Conservation (phyloP, 2,888 invertebrate genomes). For the Drosophila robusta region DNA sequence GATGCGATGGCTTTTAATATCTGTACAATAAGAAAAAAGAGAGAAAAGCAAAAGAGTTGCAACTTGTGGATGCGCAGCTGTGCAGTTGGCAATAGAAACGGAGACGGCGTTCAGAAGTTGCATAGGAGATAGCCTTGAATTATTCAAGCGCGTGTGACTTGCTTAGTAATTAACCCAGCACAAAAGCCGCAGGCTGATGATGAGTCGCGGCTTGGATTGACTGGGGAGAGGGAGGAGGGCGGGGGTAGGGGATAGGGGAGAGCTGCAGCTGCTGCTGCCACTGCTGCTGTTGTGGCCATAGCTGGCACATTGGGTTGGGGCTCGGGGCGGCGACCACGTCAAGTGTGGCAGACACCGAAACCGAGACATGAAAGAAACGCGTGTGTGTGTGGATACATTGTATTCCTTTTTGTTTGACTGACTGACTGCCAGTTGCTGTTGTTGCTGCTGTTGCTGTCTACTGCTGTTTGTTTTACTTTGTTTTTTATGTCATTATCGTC, state of each 20-base stretch:
- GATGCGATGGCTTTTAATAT: conserved; percentile 22
- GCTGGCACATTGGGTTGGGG: conserved; percentile 6
- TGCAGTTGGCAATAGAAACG: conserved; percentile 58
- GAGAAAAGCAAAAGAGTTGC: conserved; percentile 10
- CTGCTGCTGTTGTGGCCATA: conserved; percentile 21
- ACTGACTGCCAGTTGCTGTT: conserved; percentile 40
- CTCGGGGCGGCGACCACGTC: conserved; percentile 61
- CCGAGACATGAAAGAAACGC: conserved; percentile 39
- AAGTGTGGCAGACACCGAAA: conserved; percentile 76
- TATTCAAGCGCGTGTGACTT: conserved; percentile 81
- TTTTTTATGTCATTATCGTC: conserved; percentile 65
- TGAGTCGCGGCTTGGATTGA: conserved; percentile 63
- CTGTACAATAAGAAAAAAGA: conserved; percentile 1
- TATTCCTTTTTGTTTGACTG: conserved; percentile 63
- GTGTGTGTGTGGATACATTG: conserved; percentile 28
- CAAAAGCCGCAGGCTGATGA: conserved; percentile 73
- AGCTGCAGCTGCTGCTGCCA: conserved; percentile 23
- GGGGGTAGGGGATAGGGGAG: conserved; percentile 8
- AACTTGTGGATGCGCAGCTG: conserved; percentile 59
- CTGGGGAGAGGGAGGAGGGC: conserved; percentile 2
- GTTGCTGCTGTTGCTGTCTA: conserved; percentile 46
- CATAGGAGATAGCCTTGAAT: conserved; percentile 75
- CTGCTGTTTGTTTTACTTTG: conserved; percentile 63
- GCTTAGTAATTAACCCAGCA: conserved; percentile 80
- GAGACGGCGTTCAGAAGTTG: conserved; percentile 40